A percentile compares a stretch with the other conserved stretches of the same genome.
phyloP scores from a whole-genome alignment of 30 jellyfish, hydroid and myxozoan genomes.

The Clytia hemisphaerica region DNA sequence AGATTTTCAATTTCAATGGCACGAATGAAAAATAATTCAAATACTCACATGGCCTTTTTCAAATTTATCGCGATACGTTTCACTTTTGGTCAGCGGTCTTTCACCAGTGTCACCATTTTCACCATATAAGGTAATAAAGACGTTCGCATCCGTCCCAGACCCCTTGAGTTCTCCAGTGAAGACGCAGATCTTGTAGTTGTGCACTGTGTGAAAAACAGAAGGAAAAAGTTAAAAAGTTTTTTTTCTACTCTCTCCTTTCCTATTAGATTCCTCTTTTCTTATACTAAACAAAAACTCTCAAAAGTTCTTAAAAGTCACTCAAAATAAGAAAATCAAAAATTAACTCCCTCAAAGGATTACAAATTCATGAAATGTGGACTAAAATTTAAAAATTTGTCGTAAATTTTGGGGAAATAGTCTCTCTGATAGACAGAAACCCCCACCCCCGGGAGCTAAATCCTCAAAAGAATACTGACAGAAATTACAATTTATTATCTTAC shows the following conservation, averaged over 20 bases:
- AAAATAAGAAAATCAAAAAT: too few relatives aligned
- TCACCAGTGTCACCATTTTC: conserved; percentile 99
- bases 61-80: conserved; percentile 70
- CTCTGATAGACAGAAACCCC: too few relatives aligned
- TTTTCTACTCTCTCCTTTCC: neutral
- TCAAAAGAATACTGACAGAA: neutral
- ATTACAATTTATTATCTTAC: too few relatives aligned
- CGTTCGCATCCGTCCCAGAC: conserved; percentile 98
- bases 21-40: neutral
- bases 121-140: conserved; percentile 79
- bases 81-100: conserved; percentile 76
- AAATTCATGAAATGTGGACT: too few relatives aligned
- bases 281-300: neutral
- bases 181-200: conserved; percentile 73
- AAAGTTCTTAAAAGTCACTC: neutral
- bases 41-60: conserved; percentile 75
- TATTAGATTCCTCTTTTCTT: neutral
- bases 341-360: too few relatives aligned
- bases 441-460: too few relatives aligned
- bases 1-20: too few relatives aligned
- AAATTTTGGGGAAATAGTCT: too few relatives aligned
- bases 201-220: conserved; percentile 61
- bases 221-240: too few relatives aligned
- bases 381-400: too few relatives aligned
- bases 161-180: conserved; percentile 82